Evolutionary conservation across 2,797 vertebrate species (phyloP), one percentile per base, ranked within the genome.

Genomic region (Pipistrellus kuhlii): DNA sequence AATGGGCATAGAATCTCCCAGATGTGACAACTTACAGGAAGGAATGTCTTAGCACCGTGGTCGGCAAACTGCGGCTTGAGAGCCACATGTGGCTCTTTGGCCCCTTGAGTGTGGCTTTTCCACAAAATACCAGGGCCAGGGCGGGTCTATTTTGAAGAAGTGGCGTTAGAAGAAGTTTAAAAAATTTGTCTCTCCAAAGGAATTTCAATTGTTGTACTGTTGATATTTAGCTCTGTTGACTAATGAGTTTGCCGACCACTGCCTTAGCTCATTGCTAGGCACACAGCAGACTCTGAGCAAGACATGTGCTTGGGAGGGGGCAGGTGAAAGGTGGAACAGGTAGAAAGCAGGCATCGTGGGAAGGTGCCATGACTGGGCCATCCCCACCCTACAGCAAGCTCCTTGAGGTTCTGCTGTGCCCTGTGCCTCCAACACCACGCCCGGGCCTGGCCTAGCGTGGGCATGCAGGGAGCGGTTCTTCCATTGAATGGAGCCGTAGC

Each of bases 401-500:
- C 59, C 38, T 18, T 14, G 85, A 48, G 4, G 46, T 71, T 27
- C 72, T 38, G 23, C 32, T 55, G 12, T 23, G 18, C 27, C 51
- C 35, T 64, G 21, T 71, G 46, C 27, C 11, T 20, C 48, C 55
- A 46, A 15, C 5, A n/a, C 27, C 41, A 2, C 1, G 27, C 21
- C 15, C 1, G 17, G 32, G 30, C 23, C 69, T 35, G 38, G 30
- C 21, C 2, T 1, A 69, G 30, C 30, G 53, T 0, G 3, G 20
- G 18, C 3, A 1, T 30, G 27, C 53, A 18, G 81, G 55, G 83
- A 46, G 41, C 2, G 32, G n/a, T n/a, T 21, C 7, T 48, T 4
- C 41, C 57, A 55, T 14, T 38, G 55, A 78, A 55, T 4, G 41
- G 66, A 59, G 35, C 30, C 51, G 0, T 8, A 6, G 64, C 8